These are phyloP conservation scores for Leucoptera coffeella DNA, from an alignment of 2,888 invertebrate genomes.

Conservation along the genomic window DNA sequence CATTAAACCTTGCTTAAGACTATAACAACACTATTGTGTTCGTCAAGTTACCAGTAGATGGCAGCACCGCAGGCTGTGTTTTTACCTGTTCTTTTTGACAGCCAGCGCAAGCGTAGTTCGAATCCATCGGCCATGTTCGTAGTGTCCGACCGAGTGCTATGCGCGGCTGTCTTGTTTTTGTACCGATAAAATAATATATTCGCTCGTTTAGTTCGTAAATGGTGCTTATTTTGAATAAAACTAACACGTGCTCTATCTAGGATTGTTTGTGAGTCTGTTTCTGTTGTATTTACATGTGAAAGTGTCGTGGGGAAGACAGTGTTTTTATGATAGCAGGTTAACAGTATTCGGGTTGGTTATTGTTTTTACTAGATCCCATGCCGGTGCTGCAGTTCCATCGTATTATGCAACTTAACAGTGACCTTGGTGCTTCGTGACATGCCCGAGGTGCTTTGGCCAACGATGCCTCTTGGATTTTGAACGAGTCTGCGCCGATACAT, in stretches of 20 bases:
- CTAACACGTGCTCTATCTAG: too few relatives aligned
- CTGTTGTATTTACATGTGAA: too few relatives aligned
- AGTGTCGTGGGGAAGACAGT: too few relatives aligned
- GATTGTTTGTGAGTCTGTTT: too few relatives aligned
- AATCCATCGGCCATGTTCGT: constrained; percentile 53
- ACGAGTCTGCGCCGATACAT: constrained; percentile 40
- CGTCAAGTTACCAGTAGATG: too few relatives aligned
- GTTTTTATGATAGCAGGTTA: constrained; percentile 47
- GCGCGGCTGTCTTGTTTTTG: constrained; percentile 46
- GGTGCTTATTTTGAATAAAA: constrained; percentile 20
- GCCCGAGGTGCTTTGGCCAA: constrained; percentile 45
- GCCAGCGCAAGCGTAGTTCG: constrained; percentile 44
- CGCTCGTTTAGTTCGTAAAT: constrained; percentile 8
- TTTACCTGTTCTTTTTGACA: constrained; percentile 26
- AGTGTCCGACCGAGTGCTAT: constrained; percentile 49
- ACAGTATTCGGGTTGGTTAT: constrained; percentile 37
- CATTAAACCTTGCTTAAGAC: too few relatives aligned
- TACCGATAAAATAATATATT: constrained; percentile 11
- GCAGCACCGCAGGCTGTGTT: constrained; percentile 15
- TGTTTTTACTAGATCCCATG: constrained; percentile 28
- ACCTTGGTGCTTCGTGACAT: constrained; percentile 44
- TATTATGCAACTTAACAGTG: constrained; percentile 48
- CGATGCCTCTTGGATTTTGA: constrained; percentile 49
- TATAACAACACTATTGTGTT: too few relatives aligned
- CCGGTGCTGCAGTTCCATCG: constrained; percentile 31